Conservation (phyloP, 2,797 vertebrate genomes). For the Crenuchus spilurus region DNA sequence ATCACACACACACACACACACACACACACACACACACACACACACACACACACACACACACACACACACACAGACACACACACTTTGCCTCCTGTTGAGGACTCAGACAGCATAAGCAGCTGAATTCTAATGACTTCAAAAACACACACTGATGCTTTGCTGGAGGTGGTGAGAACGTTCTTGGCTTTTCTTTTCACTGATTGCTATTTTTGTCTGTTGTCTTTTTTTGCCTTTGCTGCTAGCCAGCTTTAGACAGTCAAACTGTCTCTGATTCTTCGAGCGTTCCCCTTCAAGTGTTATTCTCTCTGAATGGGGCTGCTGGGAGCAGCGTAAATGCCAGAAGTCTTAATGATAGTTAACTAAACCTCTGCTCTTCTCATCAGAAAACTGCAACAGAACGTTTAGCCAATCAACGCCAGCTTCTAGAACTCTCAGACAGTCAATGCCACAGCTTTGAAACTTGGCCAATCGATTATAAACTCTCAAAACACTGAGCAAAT, state of each 20-base stretch:
- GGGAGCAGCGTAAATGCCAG: neutral
- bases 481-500: constrained; percentile 17
- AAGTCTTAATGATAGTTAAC: no score
- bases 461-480: neutral
- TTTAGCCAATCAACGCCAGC: neutral
- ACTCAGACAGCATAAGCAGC: no score
- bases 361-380: no score
- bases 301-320: constrained; percentile 7
- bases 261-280: neutral
- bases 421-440: neutral
- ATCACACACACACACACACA: neutral
- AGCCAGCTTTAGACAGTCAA: neutral
- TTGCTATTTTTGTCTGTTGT: neutral
- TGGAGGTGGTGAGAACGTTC: constrained; percentile 2
- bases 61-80: no score
- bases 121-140: constrained; percentile 36
- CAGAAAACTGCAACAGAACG: neutral
- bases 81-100: no score
- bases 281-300: neutral
- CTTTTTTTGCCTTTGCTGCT: neutral
- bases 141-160: constrained; percentile 4
- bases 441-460: neutral
- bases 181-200: neutral
- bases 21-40: neutral
- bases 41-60: neutral